Conservation (phyloP, 2,797 vertebrate species). For the Antennarius maculatus region DNA sequence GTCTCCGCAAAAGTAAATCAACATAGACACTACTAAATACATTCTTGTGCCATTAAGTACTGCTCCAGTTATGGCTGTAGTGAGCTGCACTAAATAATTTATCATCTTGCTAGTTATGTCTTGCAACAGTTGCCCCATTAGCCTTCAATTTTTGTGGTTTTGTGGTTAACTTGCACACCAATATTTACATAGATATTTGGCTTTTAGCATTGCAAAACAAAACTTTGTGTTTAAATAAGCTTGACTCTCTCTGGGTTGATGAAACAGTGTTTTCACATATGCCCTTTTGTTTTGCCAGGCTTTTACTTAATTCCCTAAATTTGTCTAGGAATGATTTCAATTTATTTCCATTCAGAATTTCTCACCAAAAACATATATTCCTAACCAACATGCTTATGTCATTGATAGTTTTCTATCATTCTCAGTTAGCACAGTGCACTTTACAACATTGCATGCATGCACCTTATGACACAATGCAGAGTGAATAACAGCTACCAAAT, state of each 20-base stretch:
- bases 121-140: slow-evolving; percentile 8
- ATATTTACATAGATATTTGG: slow-evolving; percentile 17
- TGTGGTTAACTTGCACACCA: background rate
- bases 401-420: no score
- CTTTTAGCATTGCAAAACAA: slow-evolving; percentile 4
- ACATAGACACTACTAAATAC: slow-evolving; percentile 61
- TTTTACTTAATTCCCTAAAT: no score
- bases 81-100: slow-evolving; percentile 42
- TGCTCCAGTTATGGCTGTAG: slow-evolving; percentile 54
- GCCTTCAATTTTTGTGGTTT: slow-evolving; percentile 24
- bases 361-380: no score
- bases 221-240: background rate
- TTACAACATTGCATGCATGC: no score
- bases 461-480: background rate
- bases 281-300: no score
- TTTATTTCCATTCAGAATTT: no score
- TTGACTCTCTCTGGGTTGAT: slow-evolving; percentile 4
- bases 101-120: slow-evolving; percentile 43
- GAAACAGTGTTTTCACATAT: no score
- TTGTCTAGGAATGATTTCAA: no score
- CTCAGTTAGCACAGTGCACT: no score
- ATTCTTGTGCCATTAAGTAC: slow-evolving; percentile 50
- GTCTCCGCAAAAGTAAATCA: slow-evolving; percentile 68
- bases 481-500: no score
- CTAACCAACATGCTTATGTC: no score